Base-by-base conservation (phyloP, 30 jellyfish, hydroid and myxozoan species). In the Phacellophora camtschatica region DNA sequence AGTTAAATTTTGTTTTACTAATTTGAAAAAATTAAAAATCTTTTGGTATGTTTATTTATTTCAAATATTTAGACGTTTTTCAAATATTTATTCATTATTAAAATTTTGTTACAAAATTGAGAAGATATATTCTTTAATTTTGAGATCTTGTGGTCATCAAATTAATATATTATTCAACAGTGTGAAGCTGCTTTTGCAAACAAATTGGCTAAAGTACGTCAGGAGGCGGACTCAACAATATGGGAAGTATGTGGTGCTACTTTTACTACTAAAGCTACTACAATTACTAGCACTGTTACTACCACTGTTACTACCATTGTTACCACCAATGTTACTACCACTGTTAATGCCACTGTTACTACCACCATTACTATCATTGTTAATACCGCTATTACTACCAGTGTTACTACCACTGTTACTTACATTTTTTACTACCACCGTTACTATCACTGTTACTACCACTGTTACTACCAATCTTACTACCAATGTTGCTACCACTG, bases 101-200 rank as follows among this genome's bases (percentile, higher is more conserved):
- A n/a, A n/a, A n/a, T n/a, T n/a, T n/a, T n/a, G n/a, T n/a, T n/a
- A n/a, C n/a, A n/a, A n/a, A n/a, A n/a, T n/a, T n/a, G n/a, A n/a
- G n/a, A n/a, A n/a, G n/a, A n/a, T n/a, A n/a, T n/a, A n/a, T n/a
- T n/a, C n/a, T n/a, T n/a, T n/a, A n/a, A n/a, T n/a, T n/a, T n/a
- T n/a, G n/a, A n/a, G n/a, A n/a, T n/a, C n/a, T n/a, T n/a, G n/a
- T n/a, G n/a, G n/a, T n/a, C n/a, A n/a, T n/a, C n/a, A n/a, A n/a
- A n/a, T n/a, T n/a, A n/a, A n/a, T n/a, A n/a, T n/a, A n/a, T n/a
- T n/a, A n/a, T n/a, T n/a, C n/a, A n/a, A n/a, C 74, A 87, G 96
- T 59, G 78, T 29, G 96, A 87, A 34, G 96, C 96, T 1, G 87
- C 96, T 29, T 77, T 51, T 69, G 92, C 92, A 16, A 87, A 87